These are phyloP conservation scores for Polymixis flavicincta DNA, from an alignment of 2,888 invertebrate species.

Conservation along the genomic window DNA sequence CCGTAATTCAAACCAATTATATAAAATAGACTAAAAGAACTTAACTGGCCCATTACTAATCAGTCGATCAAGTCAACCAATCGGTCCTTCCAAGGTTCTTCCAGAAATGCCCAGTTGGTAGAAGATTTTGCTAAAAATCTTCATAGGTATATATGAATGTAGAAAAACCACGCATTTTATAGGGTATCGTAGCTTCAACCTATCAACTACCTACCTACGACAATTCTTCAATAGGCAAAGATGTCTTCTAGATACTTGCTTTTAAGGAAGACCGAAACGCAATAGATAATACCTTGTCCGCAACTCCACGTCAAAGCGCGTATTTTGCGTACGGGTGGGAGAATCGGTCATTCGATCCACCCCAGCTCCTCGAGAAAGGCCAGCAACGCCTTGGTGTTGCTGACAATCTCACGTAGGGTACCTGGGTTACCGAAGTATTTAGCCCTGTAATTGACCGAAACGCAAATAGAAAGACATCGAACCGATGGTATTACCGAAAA, in stretches of 20 bases:
- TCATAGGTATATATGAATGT: not conserved
- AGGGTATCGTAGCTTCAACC: too few species aligned
- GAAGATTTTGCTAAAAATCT: not conserved
- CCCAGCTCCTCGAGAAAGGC: too few species aligned
- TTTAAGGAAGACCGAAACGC: not conserved
- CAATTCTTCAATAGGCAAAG: not conserved
- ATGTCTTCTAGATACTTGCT: not conserved
- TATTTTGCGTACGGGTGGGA: too few species aligned
- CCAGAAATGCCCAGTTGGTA: not conserved
- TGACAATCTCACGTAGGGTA: too few species aligned
- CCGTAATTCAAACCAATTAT: conserved; percentile 1
- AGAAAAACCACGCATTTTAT: not conserved
- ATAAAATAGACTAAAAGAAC: not conserved
- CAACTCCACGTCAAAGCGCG: too few species aligned
- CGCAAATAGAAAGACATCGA: not conserved
- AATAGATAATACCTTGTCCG: too few species aligned
- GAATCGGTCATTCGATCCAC: too few species aligned
- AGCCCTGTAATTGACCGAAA: too few species aligned
- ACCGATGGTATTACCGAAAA: not conserved
- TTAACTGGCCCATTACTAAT: conserved; percentile 4
- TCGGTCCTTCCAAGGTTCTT: not conserved
- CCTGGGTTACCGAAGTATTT: too few species aligned
- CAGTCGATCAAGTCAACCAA: not conserved
- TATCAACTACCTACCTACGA: not conserved
- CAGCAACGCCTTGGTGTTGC: too few species aligned